Base-by-base conservation (phyloP, 2,888 invertebrate genomes). In the Melinopterus prodromus region DNA sequence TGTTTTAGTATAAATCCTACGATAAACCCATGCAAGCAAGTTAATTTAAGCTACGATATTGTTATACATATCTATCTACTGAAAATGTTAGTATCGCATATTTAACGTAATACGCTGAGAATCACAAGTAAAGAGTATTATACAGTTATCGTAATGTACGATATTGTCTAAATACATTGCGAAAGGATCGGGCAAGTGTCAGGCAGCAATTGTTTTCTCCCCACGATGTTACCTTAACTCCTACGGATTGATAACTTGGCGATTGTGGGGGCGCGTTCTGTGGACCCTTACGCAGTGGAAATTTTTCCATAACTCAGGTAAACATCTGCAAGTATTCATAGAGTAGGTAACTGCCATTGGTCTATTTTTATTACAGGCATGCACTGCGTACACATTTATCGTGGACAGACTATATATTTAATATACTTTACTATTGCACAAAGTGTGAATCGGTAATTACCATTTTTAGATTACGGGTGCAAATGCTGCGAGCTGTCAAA, bases 241-340 rank as follows among this genome's bases (percentile, higher is more conserved):
- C 90, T 84, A 92, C 92, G 82, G 92, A 91, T 88, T 93, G 92
- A 89, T 93, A 93, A 82, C 91, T 90, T 78, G 92, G 90, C 84
- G 91, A 90, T 86, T 89, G 89, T 84, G 90, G 90, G 84, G 90
- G 89, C 84, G 91, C 90, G 84, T 90, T 88, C 85, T 91, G 89
- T 81, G 87, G 85, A 84, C 92, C 92, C 83, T 86, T 86, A 90
- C 92, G 94, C 88, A 94, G 89, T 88, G 94, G 94, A 90, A 92
- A 93, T 90, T 93, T 94, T 92, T 94, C 94, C 94, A 94, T 94
- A 86, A 88, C 87, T 88, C 86, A 88, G 83, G 83, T 84, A 83
- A 81, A 84, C 82, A 86, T 86, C 87, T 87, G 81, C 38, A 83
- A 84, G 26, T 74, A 74, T 74, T 74, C 37, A 36, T 37, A 78